Evolutionary conservation across 92 coral and sea anemone species (phyloP).

Genomic region (Epizoanthus ramosus): DNA sequence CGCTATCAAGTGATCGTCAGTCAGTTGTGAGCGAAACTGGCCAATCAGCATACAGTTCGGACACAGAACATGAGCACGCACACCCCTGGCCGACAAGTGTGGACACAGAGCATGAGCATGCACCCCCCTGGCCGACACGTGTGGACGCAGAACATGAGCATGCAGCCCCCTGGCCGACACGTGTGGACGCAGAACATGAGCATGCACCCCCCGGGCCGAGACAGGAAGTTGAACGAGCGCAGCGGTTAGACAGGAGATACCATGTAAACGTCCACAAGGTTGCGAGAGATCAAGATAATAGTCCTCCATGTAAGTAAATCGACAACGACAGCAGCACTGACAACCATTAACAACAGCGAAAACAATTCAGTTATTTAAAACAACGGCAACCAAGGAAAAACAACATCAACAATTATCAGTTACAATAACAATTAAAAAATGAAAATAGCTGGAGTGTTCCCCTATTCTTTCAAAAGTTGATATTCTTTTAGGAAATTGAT

Average conservation of each 20-base stretch:
- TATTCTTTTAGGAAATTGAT: too few species aligned
- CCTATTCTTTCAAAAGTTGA: too few species aligned
- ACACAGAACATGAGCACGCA: slow-evolving; percentile 1
- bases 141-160: background rate
- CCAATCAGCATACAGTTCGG: background rate
- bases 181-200: background rate
- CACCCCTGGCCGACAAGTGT: background rate
- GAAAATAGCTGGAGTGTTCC: too few species aligned
- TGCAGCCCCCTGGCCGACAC: slow-evolving; percentile 1
- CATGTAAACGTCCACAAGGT: background rate
- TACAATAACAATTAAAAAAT: too few species aligned
- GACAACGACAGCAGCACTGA: too few species aligned
- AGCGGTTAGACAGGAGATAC: background rate
- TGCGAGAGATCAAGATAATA: background rate
- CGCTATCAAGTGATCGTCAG: slow-evolving; percentile 41
- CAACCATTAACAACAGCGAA: too few species aligned
- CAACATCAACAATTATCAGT: too few species aligned
- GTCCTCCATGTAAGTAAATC: slow-evolving; percentile 8
- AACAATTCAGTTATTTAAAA: too few species aligned
- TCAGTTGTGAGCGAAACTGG: slow-evolving; percentile 39
- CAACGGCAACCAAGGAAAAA: too few species aligned
- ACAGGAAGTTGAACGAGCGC: background rate
- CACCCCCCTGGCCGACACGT: slow-evolving; percentile 5
- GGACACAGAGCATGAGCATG: background rate
- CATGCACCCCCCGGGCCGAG: slow-evolving; percentile 8